Conservation (phyloP, 2,113 vertebrate genomes). For the Planiliza haematocheilus region DNA sequence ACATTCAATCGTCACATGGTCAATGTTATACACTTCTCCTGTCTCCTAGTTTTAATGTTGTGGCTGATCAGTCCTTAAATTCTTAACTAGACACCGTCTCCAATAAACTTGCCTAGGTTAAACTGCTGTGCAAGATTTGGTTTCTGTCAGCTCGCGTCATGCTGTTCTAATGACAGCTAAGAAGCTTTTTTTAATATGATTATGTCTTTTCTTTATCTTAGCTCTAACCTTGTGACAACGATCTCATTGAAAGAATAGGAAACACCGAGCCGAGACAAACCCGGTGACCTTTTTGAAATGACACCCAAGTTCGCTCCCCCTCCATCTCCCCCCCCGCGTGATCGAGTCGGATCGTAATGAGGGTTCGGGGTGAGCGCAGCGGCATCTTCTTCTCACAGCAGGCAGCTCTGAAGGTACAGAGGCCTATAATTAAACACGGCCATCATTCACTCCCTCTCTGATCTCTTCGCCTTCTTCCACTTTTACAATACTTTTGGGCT, state of each 20-base stretch:
- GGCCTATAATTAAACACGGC: slow-evolving; percentile 44
- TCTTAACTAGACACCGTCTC: too few relatives aligned
- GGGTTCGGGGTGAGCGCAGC: slow-evolving; percentile 33
- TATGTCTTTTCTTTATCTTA: too few relatives aligned
- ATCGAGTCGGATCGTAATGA: slow-evolving; percentile 41
- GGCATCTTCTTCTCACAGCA: slow-evolving; percentile 32
- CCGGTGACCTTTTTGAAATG: slow-evolving; percentile 13
- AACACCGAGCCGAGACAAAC: slow-evolving; percentile 9
- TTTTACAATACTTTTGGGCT: slow-evolving; percentile 1
- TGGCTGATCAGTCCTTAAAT: too few relatives aligned
- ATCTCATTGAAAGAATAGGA: neutral
- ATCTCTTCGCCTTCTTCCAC: slow-evolving; percentile 24
- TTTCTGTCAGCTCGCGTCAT: too few relatives aligned
- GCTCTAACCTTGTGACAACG: too few relatives aligned
- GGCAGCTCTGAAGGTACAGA: slow-evolving; percentile 23
- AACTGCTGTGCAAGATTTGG: too few relatives aligned
- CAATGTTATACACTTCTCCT: too few relatives aligned
- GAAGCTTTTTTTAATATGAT: too few relatives aligned
- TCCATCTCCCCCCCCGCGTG: slow-evolving; percentile 15
- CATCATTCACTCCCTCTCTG: slow-evolving; percentile 34
- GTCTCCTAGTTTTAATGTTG: too few relatives aligned
- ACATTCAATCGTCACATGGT: too few relatives aligned
- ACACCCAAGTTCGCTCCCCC: slow-evolving; percentile 3
- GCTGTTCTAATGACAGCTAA: too few relatives aligned
- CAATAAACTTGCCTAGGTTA: too few relatives aligned